These are phyloP conservation scores for Pitangus sulphuratus DNA, from an alignment of 2,797 vertebrate species.

Conservation along the genomic window DNA sequence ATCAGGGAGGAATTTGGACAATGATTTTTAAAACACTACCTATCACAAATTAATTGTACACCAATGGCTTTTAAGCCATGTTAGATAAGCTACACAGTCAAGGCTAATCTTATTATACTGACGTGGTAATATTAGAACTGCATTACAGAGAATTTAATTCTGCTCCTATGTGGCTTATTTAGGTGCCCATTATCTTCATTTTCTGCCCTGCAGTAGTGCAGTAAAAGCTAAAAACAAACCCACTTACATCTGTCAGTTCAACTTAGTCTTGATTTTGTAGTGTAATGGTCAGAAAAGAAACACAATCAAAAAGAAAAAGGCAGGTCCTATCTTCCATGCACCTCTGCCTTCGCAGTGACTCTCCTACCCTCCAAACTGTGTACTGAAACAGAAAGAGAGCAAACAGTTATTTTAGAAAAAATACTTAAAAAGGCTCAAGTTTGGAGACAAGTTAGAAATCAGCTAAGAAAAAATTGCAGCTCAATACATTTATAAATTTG, in stretches of 20 bases:
- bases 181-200: neutral
- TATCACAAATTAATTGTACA: constrained; percentile 12
- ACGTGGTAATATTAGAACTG: neutral
- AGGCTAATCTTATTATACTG: constrained; percentile 17
- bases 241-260: neutral
- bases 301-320: constrained; percentile 9
- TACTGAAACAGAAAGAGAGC: neutral
- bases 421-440: accelerated
- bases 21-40: constrained; percentile 3
- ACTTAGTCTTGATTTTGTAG: neutral
- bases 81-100: neutral
- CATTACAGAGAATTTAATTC: constrained; percentile 26
- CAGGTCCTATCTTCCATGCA: neutral
- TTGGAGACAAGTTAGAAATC: neutral
- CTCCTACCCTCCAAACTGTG: neutral
- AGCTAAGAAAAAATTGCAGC: neutral
- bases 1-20: neutral
- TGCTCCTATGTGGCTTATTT: neutral
- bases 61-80: constrained; percentile 1
- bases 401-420: neutral
- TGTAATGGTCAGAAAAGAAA: constrained; percentile 1
- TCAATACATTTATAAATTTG: neutral
- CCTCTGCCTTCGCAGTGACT: neutral
- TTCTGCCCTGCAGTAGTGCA: constrained; percentile 19
- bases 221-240: constrained; percentile 18